Base-by-base conservation (phyloP, 2,797 vertebrate species). In the Petrocephalus sullivani region DNA sequence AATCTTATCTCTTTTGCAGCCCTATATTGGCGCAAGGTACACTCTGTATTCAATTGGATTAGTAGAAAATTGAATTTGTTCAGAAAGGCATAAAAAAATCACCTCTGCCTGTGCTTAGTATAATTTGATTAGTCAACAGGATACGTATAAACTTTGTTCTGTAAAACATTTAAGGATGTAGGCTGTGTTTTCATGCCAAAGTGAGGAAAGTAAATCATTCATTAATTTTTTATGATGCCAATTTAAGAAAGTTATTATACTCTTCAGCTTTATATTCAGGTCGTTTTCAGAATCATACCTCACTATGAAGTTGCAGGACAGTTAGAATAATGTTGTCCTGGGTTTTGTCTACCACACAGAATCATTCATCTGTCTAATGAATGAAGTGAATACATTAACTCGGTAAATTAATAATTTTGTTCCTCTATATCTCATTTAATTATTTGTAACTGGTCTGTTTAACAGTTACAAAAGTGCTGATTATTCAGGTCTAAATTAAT, bases 31-130 rank as follows among this genome's bases (percentile, higher is more conserved):
- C 85, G 89, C 75, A 16, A 56, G 71, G 53, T 90, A 88, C 71
- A 82, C 92, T 90, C 67, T 89, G 82, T 88, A 89, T 92, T 91
- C 89, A 89, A 90, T 92, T 93, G 90, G 92, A 93, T 94, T 91
- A 90, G 75, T 83, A 87, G 88, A 92, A 93, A 92, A 94, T 93
- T 93, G 88, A 92, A 93, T 91, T 90, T 82, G 87, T 92, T 93
- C 90, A 90, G 91, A 94, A 92, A 91, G 88, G 89, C 89, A 89
- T 90, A 90, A 90, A 90, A 91, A 91, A 37, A 71, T 71, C 92
- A 91, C 92, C 86, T 87, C 84, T 92, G 88, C 91, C 88, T 51
- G 12, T 75, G 82, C 19, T 87, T 71, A 78, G 49, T 54, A 88
- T 91, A 92, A 88, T 89, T 84, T 89, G 87, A 90, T 90, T 89